A percentile compares a stretch with the other conserved stretches of the same genome.
Conservation (phyloP, 2,113 vertebrate genomes). For the Anoplopoma fimbria region DNA sequence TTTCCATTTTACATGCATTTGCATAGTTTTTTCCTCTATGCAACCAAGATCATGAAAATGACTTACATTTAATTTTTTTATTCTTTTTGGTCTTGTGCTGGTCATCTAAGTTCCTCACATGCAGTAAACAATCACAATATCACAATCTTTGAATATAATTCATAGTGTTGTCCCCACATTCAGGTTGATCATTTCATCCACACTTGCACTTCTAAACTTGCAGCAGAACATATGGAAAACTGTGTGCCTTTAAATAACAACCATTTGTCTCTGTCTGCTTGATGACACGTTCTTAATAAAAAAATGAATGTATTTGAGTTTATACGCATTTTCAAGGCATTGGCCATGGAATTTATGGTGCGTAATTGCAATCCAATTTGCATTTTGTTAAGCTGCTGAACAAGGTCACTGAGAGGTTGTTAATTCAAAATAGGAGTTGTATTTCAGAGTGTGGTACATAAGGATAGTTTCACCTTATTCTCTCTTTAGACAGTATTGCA, state of each 20-base stretch:
- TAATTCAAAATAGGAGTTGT: constrained; percentile 1
- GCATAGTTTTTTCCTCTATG: not conserved
- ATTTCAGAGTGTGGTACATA: constrained; percentile 1
- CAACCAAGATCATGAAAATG: not conserved
- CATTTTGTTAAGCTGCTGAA: constrained; percentile 31
- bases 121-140: no score
- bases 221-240: constrained; percentile 29
- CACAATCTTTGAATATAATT: not conserved
- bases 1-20: not conserved
- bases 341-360: constrained; percentile 14
- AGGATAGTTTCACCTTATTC: not conserved
- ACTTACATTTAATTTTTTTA: no score
- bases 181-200: not conserved
- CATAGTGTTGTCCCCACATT: not conserved
- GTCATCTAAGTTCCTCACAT: not conserved
- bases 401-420: constrained; percentile 33
- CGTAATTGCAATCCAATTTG: constrained; percentile 17
- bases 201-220: constrained; percentile 15
- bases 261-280: constrained; percentile 63
- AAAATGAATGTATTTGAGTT: constrained; percentile 45
- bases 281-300: constrained; percentile 43
- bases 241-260: constrained; percentile 37
- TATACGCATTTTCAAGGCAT: constrained; percentile 27
- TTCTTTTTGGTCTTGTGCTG: not conserved
- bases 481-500: not conserved